Evolutionary conservation across 2,888 invertebrate genomes (phyloP), one percentile per base, ranked within the genome.

Genomic region (Hesperia comma): DNA sequence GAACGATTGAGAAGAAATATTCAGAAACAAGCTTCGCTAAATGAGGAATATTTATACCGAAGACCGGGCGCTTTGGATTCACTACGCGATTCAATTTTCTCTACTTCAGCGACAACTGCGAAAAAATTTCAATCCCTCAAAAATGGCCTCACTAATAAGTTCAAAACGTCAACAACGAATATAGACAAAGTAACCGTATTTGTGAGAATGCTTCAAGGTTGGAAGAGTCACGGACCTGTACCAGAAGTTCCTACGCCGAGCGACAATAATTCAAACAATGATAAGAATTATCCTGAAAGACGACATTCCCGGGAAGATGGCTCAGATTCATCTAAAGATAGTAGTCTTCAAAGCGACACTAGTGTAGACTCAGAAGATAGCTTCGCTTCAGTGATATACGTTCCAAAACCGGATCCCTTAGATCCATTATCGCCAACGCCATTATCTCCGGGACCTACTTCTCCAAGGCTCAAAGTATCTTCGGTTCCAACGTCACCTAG

Each of bases 301-400:
- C 94, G 97, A 62, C 95, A 95, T 77, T 97, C 97, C 0, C 95
- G 95, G 72, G 98, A 98, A 85, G 97, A 97, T 77, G 97, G 97
- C 14, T 98, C 98, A 0, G 97, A 97, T 81, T 97, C 97, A 6
- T 97, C 97, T 2, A 97, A 97, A 87, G 97, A 97, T 77, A 96
- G 97, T 82, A 98, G 98, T 82, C 93, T 98, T 68, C 98, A 98
- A 87, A 98, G 98, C 84, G 98, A 98, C 81, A 98, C 98, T 0
- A 98, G 98, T 87, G 97, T 98, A 41, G 98, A 98, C 84, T 97
- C 97, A 0, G 98, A 98, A 84, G 98, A 98, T 80, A 98, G 97
- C 85, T 97, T 98, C 80, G 97, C 98, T 68, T 98, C 98, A 71
- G 98, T 98, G 55, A 98, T 98, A 79, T 98, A 96, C 82, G 96